These are phyloP conservation scores for Patella ulyssiponensis DNA, from an alignment of 2,888 invertebrate genomes.

Conservation along the genomic window DNA sequence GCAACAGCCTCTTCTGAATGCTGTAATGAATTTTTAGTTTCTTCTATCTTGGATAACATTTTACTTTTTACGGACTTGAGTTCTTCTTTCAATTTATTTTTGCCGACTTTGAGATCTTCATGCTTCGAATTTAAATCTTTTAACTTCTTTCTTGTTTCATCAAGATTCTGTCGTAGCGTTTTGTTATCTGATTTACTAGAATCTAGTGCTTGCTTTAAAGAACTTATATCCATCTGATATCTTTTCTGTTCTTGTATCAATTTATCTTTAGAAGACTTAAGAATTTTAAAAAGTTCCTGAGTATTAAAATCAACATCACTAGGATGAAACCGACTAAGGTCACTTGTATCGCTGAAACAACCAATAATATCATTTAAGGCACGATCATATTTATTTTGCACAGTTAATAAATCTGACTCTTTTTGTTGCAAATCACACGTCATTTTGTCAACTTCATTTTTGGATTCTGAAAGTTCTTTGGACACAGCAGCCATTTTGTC, in stretches of 20 bases:
- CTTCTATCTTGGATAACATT: slow-evolving; percentile 7
- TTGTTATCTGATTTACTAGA: slow-evolving; percentile 26
- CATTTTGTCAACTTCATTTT: slow-evolving; percentile 8
- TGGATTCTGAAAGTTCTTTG: neutral
- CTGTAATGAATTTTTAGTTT: neutral
- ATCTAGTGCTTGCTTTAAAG: neutral
- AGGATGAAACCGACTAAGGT: neutral
- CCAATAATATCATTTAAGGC: neutral
- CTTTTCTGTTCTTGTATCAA: slow-evolving; percentile 12
- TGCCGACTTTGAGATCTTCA: slow-evolving; percentile 16
- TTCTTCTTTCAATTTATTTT: slow-evolving; percentile 20
- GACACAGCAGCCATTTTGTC: neutral
- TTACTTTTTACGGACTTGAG: slow-evolving; percentile 10
- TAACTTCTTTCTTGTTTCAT: slow-evolving; percentile 32
- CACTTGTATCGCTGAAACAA: neutral
- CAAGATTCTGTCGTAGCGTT: neutral
- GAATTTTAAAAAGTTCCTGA: neutral
- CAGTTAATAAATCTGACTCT: neutral
- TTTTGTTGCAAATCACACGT: slow-evolving; percentile 9
- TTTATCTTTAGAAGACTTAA: slow-evolving; percentile 11
- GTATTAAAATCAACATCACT: neutral
- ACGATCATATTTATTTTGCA: neutral
- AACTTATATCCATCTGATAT: neutral
- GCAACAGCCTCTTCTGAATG: slow-evolving; percentile 2
- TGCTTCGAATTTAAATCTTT: slow-evolving; percentile 31